A percentile compares a stretch with the other conserved stretches of the same genome.
These are phyloP conservation scores for Nothocercus julius DNA, from an alignment of 2,113 vertebrate species.

Conservation along the genomic window DNA sequence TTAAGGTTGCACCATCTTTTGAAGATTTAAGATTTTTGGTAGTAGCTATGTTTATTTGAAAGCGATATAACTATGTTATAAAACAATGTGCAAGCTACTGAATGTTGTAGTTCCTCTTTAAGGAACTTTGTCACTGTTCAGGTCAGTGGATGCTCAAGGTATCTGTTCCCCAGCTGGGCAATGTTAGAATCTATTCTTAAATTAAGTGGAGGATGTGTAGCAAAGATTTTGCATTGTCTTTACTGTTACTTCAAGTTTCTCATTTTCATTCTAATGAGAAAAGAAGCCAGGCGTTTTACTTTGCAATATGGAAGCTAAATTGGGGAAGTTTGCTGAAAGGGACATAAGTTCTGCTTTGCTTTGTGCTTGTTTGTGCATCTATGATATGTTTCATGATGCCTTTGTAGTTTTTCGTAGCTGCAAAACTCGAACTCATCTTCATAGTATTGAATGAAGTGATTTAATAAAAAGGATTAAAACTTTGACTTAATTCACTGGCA, in stretches of 20 bases:
- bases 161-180: not conserved
- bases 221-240: not conserved
- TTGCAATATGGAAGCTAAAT: rapidly evolving
- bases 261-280: not conserved
- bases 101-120: not conserved
- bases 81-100: not conserved
- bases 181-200: not conserved
- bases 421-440: not conserved
- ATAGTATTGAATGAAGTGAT: not conserved
- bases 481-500: not conserved
- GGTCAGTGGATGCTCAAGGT: not conserved
- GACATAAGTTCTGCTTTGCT: not conserved
- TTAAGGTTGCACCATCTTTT: not conserved
- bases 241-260: not conserved
- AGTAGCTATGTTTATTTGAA: not conserved
- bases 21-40: not conserved
- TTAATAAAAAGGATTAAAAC: not conserved
- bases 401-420: not conserved
- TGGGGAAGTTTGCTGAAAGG: not conserved
- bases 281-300: not conserved
- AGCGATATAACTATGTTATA: not conserved
- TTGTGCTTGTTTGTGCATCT: not conserved
- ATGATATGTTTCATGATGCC: not conserved
- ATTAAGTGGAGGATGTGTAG: not conserved
- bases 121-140: not conserved